phyloP scores from a whole-genome alignment of 92 coral and sea anemone species.

The Phymanthus crucifer region DNA sequence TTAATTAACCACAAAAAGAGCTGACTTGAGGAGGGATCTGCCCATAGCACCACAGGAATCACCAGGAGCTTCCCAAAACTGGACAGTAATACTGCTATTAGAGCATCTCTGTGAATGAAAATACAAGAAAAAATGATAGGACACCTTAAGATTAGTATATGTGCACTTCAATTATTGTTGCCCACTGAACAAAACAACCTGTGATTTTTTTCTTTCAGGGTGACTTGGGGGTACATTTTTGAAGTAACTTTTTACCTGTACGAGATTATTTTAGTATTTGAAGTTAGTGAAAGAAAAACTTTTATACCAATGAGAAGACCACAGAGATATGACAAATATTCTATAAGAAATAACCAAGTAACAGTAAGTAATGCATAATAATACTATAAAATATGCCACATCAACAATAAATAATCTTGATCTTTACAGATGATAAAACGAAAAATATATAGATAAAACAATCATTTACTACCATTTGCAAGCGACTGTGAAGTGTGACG shows the following conservation, averaged over 20 bases:
- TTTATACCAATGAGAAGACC: slow-evolving; percentile 20
- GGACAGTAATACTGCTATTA: slow-evolving; percentile 55
- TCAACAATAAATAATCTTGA: too few species aligned
- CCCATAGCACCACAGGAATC: slow-evolving; percentile 73
- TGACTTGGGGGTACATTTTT: too few species aligned
- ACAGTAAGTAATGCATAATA: background rate
- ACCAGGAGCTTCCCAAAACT: slow-evolving; percentile 77
- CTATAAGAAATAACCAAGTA: slow-evolving; percentile 1
- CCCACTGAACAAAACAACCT: too few species aligned
- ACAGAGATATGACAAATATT: slow-evolving; percentile 24
- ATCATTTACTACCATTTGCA: too few species aligned
- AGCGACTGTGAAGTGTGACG: too few species aligned
- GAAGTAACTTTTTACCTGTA: slow-evolving; percentile 7
- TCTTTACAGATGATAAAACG: too few species aligned
- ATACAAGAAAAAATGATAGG: background rate
- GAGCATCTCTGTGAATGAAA: slow-evolving; percentile 37
- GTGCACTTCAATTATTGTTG: too few species aligned
- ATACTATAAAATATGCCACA: too few species aligned
- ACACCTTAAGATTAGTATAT: background rate
- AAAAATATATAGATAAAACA: too few species aligned
- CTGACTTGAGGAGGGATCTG: slow-evolving; percentile 43
- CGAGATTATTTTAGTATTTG: background rate
- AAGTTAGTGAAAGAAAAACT: background rate
- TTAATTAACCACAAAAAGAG: slow-evolving; percentile 50
- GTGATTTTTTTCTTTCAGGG: too few species aligned